Percentiles rank a stretch among this genome's conserved stretches.
These are phyloP conservation scores for Prionailurus viverrinus DNA, from an alignment of 2,113 vertebrate genomes.

Conservation along the genomic window DNA sequence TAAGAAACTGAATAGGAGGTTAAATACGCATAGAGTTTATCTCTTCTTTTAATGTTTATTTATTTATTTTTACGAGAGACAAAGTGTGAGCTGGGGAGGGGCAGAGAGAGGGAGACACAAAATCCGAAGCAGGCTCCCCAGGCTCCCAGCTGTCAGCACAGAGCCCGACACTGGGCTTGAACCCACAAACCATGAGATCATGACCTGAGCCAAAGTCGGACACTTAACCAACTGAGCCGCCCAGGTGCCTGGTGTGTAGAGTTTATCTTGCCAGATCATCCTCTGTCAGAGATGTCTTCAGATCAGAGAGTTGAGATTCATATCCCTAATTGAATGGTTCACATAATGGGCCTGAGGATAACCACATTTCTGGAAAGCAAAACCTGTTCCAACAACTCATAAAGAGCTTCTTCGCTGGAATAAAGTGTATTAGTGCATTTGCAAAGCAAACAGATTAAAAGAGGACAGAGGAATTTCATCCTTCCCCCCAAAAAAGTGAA, in stretches of 20 bases:
- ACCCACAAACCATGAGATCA: too few relatives aligned
- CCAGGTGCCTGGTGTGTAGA: not conserved
- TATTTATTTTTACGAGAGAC: too few relatives aligned
- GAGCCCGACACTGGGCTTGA: too few relatives aligned
- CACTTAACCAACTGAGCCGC: too few relatives aligned
- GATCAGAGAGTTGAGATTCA: constrained; percentile 44
- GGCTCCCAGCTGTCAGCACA: too few relatives aligned
- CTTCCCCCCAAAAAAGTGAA: not conserved
- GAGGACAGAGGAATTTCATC: not conserved
- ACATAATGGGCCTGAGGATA: not conserved
- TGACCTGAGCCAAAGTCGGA: too few relatives aligned
- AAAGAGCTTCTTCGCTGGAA: not conserved
- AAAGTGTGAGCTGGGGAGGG: too few relatives aligned
- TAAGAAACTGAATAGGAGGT: constrained; percentile 41
- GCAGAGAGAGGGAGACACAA: too few relatives aligned
- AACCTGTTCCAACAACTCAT: not conserved
- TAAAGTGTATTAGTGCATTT: not conserved
- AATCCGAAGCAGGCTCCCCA: too few relatives aligned
- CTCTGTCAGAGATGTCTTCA: constrained; percentile 59
- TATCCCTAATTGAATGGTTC: not conserved
- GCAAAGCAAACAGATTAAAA: not conserved
- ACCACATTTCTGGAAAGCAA: not conserved
- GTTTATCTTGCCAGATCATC: constrained; percentile 45
- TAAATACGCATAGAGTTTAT: constrained; percentile 36
- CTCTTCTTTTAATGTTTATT: not conserved